Evolutionary conservation across 2,113 vertebrate species (phyloP), one percentile per base, ranked within the genome.

Genomic region (Ctenomys sociabilis): DNA sequence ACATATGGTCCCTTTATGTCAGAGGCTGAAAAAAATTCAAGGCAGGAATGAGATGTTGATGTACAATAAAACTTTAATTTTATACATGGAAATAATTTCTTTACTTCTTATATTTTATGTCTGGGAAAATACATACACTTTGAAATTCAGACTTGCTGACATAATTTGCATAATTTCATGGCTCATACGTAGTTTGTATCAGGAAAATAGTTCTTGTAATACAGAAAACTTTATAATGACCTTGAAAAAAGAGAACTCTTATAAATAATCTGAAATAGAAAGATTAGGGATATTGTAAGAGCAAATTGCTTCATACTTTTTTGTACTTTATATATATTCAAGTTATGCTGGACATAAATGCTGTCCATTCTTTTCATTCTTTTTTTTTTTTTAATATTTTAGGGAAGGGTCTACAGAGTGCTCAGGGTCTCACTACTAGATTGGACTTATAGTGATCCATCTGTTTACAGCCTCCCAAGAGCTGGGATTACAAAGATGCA

Each of bases 41-140:
- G 75, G 49, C 22, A 17, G 35, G 68, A 93, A 91, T 77, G 45
- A 70, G 49, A 82, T 86, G 72, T 96, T 95, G 32, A 30, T 73
- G 35, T 43, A 49, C 32, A 63, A 82, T 88, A 86, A 95, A 73
- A 63, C 88, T 95, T 93, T 88, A 54, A 82, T 92, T 93, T 94
- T 85, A 57, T 43, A 72, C 21, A 80, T 73, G 66, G 73, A 72
- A 90, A 70, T 95, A 81, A 81, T 93, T 63, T 93, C 14, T 90
- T 37, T 72, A 63, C 28, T 90, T 92, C 28, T 82, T 57, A 37
- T 93, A 35, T 88, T 95, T 88, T 93, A 81, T 82, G 66, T 91
- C n/a, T 77, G 64, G 30, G 64, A 88, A 70, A 88, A 85, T 59
- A 73, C 11, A 63, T 64, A 84, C 24, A 17, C 85, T 82, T 85